Conservation (phyloP, 2,113 vertebrate genomes). For the Fulmarus glacialis region DNA sequence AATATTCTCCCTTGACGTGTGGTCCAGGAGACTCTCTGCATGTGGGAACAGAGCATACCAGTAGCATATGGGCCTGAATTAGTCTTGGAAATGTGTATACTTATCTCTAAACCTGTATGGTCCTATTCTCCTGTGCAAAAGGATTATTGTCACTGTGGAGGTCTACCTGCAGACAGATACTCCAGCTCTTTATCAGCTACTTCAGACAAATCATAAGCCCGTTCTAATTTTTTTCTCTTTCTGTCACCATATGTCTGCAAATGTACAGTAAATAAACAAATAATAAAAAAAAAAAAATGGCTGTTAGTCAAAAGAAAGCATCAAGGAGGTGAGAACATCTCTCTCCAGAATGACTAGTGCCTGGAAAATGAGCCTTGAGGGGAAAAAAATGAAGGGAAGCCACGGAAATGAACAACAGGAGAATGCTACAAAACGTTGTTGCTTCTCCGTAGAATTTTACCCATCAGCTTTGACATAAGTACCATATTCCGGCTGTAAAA, state of each 20-base stretch:
- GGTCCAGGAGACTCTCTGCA: background rate
- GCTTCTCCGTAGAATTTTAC: slow-evolving; percentile 60
- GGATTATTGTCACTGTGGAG: background rate
- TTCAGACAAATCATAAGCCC: slow-evolving; percentile 13
- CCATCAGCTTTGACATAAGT: slow-evolving; percentile 69
- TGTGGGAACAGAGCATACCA: background rate
- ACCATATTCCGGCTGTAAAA: slow-evolving; percentile 68
- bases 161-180: background rate
- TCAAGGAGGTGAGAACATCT: slow-evolving; percentile 22
- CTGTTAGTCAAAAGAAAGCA: slow-evolving; percentile 45
- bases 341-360: background rate
- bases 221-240: background rate
- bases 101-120: background rate
- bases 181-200: background rate
- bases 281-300: background rate
- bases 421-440: slow-evolving; percentile 54
- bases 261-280: slow-evolving; percentile 45
- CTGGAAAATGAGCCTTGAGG: slow-evolving; percentile 46
- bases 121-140: background rate
- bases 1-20: background rate
- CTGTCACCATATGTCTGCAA: slow-evolving; percentile 3
- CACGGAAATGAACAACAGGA: slow-evolving; percentile 64
- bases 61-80: background rate
- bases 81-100: background rate
- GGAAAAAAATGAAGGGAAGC: slow-evolving; percentile 38